These are phyloP conservation scores for Polydrusus cervinus DNA, from an alignment of 2,888 invertebrate species.

Conservation along the genomic window DNA sequence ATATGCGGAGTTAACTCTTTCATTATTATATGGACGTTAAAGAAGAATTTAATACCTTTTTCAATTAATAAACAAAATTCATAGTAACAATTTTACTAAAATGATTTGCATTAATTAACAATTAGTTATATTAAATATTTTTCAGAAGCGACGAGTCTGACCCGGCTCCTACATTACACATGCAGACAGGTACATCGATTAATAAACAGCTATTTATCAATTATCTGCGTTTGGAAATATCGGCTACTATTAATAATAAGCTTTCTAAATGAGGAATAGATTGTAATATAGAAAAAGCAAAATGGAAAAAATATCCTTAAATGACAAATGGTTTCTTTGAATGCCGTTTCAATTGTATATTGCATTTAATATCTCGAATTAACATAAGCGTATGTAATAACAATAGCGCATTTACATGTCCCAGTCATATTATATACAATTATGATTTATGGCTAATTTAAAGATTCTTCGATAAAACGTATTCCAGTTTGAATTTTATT, in stretches of 20 bases:
- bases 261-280: conserved; percentile 56
- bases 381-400: conserved; percentile 64
- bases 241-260: conserved; percentile 54
- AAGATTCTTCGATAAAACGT: conserved; percentile 59
- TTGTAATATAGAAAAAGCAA: conserved; percentile 50
- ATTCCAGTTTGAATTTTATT: conserved; percentile 52
- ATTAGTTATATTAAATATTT: conserved; percentile 40
- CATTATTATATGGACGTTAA: not conserved
- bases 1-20: too few relatives aligned
- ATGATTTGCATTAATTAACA: conserved; percentile 46
- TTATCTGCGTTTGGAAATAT: conserved; percentile 48
- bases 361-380: conserved; percentile 61
- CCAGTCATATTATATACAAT: conserved; percentile 56
- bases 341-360: conserved; percentile 63
- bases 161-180: conserved; percentile 54
- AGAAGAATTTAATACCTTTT: not conserved
- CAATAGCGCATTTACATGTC: conserved; percentile 66
- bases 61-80: conserved; percentile 4
- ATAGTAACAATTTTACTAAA: conserved; percentile 12
- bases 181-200: conserved; percentile 49
- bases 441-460: conserved; percentile 63
- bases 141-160: conserved; percentile 39
- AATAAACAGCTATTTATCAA: conserved; percentile 51
- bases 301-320: conserved; percentile 52
- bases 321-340: conserved; percentile 64